Base-by-base conservation (phyloP, 2,888 invertebrate genomes). In the Saturnia japonica region DNA sequence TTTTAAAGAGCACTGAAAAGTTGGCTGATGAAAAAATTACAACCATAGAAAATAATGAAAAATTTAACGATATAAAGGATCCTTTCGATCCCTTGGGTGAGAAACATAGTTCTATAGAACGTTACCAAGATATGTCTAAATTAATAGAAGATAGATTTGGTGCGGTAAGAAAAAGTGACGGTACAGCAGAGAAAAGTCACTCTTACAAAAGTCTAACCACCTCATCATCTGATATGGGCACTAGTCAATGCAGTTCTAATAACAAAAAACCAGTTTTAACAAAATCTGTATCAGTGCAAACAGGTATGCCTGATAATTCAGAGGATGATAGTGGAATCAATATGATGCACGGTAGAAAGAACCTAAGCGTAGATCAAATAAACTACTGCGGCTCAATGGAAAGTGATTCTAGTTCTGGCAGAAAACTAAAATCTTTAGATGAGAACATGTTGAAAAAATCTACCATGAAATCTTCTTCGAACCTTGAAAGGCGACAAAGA, bases 61-160 rank as follows among this genome's bases (percentile, higher is more conserved):
- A 90, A 73, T 82, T 85, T 72, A 88, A 84, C 79, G 95, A 95
- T 71, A 85, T 93, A 0, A 93, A 93, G 82, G 95, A 95, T 79
- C 95, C 95, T 1, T 94, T 96, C 73, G 96, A 96, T 84, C 94
- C 94, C 22, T 90, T 92, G 71, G 95, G 95, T 70, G 95, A 96
- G 73, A 96, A 96, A 81, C 95, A 96, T 76, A 95, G 95, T 87
- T 96, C 96, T 73, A 96, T 96, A 85, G 96, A 96, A 80, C 91
- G 96, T 67, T 96, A 96, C 75, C 96, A 96, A 82, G 96, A 96
- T 77, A 96, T 96, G 96, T 95, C 96, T 7, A 96, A 96, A 82
- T 88, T 96, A 72, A 94, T 96, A 74, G 96, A 96, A 83, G 96
- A 96, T 77, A 94, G 95, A 78, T 96, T 96, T 74, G 96, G 96